A percentile compares a stretch with the other conserved stretches of the same genome.
Evolutionary conservation across 1,140 invertebrate genomes (phyloP).

Genomic region (Polypedilum vanderplanki): DNA sequence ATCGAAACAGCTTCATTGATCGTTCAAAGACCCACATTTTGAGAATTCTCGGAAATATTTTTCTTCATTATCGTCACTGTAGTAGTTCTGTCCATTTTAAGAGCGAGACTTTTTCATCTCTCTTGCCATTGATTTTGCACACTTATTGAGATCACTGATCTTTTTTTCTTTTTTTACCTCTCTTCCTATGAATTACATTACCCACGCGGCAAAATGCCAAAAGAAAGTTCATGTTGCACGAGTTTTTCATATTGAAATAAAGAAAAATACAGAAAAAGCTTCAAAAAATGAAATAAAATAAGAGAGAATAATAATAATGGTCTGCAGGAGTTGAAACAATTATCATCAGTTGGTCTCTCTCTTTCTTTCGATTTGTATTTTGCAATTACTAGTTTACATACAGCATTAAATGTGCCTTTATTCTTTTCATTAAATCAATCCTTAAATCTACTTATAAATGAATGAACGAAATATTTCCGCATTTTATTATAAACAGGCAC

Average conservation of each 20-base stretch:
- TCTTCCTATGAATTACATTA: not conserved
- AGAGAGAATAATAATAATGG: not conserved
- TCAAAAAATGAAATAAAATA: not conserved
- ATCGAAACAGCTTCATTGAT: not conserved
- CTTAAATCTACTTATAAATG: conserved; percentile 8
- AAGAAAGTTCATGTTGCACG: conserved; percentile 17
- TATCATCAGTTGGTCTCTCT: not conserved
- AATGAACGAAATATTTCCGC: not conserved
- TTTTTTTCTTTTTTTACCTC: not conserved
- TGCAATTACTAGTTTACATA: conserved; percentile 11
- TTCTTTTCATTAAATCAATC: not conserved
- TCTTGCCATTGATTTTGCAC: not conserved
- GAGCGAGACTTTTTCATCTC: not conserved
- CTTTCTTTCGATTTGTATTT: too few species aligned
- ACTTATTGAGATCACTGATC: not conserved
- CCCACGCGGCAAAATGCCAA: conserved; percentile 4
- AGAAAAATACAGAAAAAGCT: not conserved
- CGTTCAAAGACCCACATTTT: not conserved
- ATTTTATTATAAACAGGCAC: not conserved
- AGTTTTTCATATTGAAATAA: not conserved
- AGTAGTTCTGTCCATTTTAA: not conserved
- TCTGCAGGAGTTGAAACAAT: not conserved
- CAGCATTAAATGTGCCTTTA: not conserved
- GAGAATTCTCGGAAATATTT: not conserved
- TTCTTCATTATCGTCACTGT: not conserved